These are phyloP conservation scores for Champsocephalus esox DNA, from an alignment of 2,797 vertebrate genomes.

Conservation along the genomic window DNA sequence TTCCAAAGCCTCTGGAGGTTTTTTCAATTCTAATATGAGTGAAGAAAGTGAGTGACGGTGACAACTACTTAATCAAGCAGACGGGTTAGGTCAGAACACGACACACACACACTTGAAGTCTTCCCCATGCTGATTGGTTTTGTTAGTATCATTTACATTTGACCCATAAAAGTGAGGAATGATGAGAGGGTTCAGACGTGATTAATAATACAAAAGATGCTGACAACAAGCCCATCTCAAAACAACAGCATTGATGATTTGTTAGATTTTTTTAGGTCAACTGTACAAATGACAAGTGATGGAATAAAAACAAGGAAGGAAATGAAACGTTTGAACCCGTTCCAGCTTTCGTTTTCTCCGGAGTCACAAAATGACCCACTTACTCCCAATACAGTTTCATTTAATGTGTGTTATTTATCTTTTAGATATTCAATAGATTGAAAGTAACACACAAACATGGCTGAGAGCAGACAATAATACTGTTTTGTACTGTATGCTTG, in stretches of 20 bases:
- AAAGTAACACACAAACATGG: slow-evolving; percentile 37
- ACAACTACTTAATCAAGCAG: slow-evolving; percentile 43
- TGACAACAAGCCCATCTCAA: slow-evolving; percentile 62
- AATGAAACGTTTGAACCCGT: slow-evolving; percentile 48
- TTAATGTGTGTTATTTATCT: slow-evolving; percentile 68
- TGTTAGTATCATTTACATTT: slow-evolving; percentile 69
- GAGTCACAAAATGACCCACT: slow-evolving; percentile 78
- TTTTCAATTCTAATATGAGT: slow-evolving; percentile 5
- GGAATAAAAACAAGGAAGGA: slow-evolving; percentile 27
- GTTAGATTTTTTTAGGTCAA: slow-evolving; percentile 70
- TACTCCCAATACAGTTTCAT: slow-evolving; percentile 54
- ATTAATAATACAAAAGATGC: slow-evolving; percentile 71
- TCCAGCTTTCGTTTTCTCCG: slow-evolving; percentile 65
- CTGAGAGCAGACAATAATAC: slow-evolving; percentile 8
- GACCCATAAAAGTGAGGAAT: slow-evolving; percentile 65
- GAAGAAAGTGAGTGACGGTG: slow-evolving; percentile 34
- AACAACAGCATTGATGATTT: slow-evolving; percentile 64
- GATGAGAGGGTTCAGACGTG: slow-evolving; percentile 41
- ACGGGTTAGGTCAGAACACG: slow-evolving; percentile 38
- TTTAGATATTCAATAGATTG: slow-evolving; percentile 57
- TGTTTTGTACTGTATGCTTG: background rate
- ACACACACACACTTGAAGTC: slow-evolving; percentile 39
- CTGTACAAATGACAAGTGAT: slow-evolving; percentile 72
- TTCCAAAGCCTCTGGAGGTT: background rate
- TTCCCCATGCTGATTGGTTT: slow-evolving; percentile 60